Evolutionary conservation across 2,797 vertebrate species (phyloP).

Genomic region (Hippoglossus hippoglossus): DNA sequence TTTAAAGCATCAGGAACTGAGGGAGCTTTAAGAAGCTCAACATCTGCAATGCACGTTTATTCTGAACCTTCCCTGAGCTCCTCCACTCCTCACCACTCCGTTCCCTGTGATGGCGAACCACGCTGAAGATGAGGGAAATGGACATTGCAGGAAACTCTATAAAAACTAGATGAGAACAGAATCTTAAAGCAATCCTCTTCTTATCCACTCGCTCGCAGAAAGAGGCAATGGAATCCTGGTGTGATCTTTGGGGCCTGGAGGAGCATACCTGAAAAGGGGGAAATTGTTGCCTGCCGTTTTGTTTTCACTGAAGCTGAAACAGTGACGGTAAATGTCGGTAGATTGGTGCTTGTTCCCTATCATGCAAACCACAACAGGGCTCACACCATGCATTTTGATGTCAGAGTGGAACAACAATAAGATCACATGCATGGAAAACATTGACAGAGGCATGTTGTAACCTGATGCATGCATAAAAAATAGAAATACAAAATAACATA

Average conservation of each 20-base stretch:
- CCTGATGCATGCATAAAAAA: background rate
- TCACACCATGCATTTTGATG: too few relatives aligned
- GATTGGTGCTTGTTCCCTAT: background rate
- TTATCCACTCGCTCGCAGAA: background rate
- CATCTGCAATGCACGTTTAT: slow-evolving; percentile 1
- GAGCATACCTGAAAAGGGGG: slow-evolving; percentile 1
- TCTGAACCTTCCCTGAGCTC: background rate
- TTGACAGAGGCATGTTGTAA: too few relatives aligned
- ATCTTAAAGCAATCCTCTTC: background rate
- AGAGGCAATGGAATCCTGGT: slow-evolving; percentile 6
- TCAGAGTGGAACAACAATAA: background rate
- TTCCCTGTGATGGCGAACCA: slow-evolving; percentile 4
- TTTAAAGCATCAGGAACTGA: slow-evolving; percentile 16
- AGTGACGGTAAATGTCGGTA: background rate
- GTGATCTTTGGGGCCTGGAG: background rate
- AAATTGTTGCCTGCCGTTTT: background rate
- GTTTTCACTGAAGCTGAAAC: background rate
- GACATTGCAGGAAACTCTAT: background rate
- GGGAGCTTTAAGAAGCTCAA: slow-evolving; percentile 13
- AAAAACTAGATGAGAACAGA: slow-evolving; percentile 7
- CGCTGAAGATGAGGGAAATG: background rate
- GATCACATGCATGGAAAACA: background rate
- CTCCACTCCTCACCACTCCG: background rate
- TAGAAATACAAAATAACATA: too few relatives aligned
- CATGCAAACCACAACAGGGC: background rate